Conservation (phyloP, 2,113 vertebrate species). For the Atherinomorus stipes region DNA sequence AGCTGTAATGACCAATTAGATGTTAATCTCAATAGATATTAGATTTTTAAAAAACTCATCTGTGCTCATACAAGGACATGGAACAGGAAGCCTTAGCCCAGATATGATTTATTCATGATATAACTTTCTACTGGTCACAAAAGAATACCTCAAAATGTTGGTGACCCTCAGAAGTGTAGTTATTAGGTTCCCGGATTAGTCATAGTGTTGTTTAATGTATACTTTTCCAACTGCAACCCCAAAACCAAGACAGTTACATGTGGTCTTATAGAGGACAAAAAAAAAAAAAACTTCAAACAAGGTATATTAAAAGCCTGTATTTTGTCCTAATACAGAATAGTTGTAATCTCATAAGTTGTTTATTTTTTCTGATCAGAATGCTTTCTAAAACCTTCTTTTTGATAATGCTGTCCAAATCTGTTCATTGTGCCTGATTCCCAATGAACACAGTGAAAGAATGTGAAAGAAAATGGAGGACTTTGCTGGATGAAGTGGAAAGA, state of each 20-base stretch:
- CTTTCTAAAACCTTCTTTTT: not conserved
- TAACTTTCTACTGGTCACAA: not conserved
- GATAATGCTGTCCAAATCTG: not conserved
- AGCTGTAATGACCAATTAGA: not conserved
- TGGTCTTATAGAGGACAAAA: too few species aligned
- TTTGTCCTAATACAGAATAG: not conserved
- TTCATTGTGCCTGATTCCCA: not conserved
- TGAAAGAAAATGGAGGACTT: slow-evolving; percentile 36
- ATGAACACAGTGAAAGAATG: not conserved
- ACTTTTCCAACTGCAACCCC: not conserved
- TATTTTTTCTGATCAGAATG: not conserved
- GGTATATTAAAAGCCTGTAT: not conserved
- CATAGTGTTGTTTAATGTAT: not conserved
- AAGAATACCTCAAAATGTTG: not conserved
- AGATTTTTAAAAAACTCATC: not conserved
- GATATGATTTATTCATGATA: not conserved
- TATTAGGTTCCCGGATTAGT: not conserved
- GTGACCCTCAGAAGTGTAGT: not conserved
- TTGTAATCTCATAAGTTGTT: not conserved
- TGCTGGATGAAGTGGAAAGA: slow-evolving; percentile 26
- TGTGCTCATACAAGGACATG: not conserved
- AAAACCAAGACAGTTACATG: not conserved
- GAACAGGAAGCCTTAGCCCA: not conserved
- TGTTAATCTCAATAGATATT: not conserved
- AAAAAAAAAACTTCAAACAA: too few species aligned